Evolutionary conservation across 2,888 invertebrate genomes (phyloP).

Genomic region (Ichneumoninae sp.): DNA sequence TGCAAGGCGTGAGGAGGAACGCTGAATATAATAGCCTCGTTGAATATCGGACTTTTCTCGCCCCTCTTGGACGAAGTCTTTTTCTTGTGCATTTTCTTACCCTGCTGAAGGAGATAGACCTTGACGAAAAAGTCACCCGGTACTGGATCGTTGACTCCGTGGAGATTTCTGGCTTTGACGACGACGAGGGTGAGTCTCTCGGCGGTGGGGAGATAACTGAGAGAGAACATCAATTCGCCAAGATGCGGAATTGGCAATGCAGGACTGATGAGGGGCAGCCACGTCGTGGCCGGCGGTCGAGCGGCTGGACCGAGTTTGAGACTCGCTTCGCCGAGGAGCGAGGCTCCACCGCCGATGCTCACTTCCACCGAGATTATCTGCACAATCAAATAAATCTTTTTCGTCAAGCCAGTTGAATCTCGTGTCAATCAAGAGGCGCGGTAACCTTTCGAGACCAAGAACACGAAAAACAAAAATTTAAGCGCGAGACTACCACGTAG

Average conservation of each 20-base stretch:
- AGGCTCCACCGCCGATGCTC: constrained; percentile 73
- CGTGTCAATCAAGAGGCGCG: too few relatives aligned
- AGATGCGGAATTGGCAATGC: constrained; percentile 86
- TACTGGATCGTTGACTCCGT: constrained; percentile 86
- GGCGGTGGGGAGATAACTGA: constrained; percentile 93
- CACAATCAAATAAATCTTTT: neutral
- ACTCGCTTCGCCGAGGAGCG: constrained; percentile 79
- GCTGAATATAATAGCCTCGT: constrained; percentile 94
- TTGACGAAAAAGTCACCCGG: constrained; percentile 92
- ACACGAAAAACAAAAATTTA: too few relatives aligned
- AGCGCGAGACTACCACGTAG: too few relatives aligned
- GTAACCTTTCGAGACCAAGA: too few relatives aligned
- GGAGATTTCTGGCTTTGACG: constrained; percentile 91
- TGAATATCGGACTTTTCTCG: constrained; percentile 92
- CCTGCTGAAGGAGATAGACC: constrained; percentile 92
- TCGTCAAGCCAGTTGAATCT: too few relatives aligned
- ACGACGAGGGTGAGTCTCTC: constrained; percentile 91
- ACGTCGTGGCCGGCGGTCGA: constrained; percentile 90
- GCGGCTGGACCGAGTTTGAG: constrained; percentile 82
- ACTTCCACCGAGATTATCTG: constrained; percentile 80
- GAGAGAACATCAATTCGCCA: constrained; percentile 93
- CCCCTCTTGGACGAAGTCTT: constrained; percentile 91
- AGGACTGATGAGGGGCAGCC: constrained; percentile 91
- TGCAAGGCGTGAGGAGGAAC: constrained; percentile 90
- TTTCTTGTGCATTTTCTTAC: constrained; percentile 93